These are phyloP conservation scores for Rotaria socialis DNA, from an alignment of 2,888 invertebrate genomes.

Conservation along the genomic window DNA sequence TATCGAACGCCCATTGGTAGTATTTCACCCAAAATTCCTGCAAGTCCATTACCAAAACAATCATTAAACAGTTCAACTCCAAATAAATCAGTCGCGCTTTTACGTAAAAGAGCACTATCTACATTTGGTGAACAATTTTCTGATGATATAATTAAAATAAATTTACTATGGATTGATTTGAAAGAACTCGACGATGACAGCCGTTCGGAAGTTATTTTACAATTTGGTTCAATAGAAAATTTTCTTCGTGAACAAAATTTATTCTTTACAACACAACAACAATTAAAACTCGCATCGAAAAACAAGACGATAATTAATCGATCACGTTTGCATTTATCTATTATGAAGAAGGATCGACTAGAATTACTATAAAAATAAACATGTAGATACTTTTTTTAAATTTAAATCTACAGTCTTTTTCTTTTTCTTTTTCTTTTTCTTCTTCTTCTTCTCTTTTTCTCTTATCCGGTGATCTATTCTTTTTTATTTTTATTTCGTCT, in stretches of 20 bases:
- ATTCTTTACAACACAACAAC: background rate
- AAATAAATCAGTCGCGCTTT: background rate
- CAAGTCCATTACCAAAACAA: background rate
- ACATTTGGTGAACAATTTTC: conserved; percentile 22
- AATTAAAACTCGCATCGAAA: background rate
- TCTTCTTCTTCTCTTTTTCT: background rate
- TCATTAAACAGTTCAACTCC: background rate
- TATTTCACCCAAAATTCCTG: background rate
- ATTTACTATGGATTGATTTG: conserved; percentile 18
- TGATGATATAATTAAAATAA: background rate
- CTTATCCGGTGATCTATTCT: background rate
- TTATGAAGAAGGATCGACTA: conserved; percentile 14
- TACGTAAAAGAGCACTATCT: background rate
- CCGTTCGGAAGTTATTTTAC: background rate
- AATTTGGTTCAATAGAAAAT: conserved; percentile 31
- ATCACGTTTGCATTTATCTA: background rate
- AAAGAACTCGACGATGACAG: background rate
- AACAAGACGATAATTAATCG: background rate
- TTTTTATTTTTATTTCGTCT: background rate
- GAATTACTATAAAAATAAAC: background rate
- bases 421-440: background rate
- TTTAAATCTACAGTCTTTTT: background rate
- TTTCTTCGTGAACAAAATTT: conserved; percentile 1
- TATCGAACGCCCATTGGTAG: background rate
- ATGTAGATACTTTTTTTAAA: background rate